Evolutionary conservation across 2,888 invertebrate species (phyloP), one percentile per base, ranked within the genome.

Genomic region (Phyllotreta striolata): DNA sequence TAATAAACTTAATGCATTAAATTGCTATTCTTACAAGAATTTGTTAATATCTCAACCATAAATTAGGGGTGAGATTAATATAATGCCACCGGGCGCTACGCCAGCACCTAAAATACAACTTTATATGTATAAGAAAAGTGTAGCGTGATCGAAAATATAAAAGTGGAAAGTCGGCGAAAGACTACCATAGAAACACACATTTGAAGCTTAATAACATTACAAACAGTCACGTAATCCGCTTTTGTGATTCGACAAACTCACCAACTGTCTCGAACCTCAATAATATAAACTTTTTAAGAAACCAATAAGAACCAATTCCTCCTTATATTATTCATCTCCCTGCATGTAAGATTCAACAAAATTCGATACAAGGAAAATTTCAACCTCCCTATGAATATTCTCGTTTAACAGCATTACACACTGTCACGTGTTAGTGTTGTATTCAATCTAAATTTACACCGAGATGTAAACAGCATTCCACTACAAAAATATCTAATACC

Each of bases 351-450:
- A n/a, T 24, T 24, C 24, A 24, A 24, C 24, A 24, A 4, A 24
- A n/a, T n/a, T 24, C 24, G 24, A 24, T 24, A 24, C 2, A 24
- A 24, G 24, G 24, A 24, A 24, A 24, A 3, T 24, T 24, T 24
- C 24, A 24, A 24, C 4, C 24, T 24, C 24, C 24, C 24, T 24
- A 24, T 24, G 24, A 24, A 24, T 24, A 24, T 24, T 24, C 24
- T 24, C 24, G 24, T 24, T 24, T 12, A 44, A 44, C 14, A 47
- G 4, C 24, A 14, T 47, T 44, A 8, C 49, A 49, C 49, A 10
- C 35, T 49, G 49, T 24, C 73, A 73, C 73, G 73, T 65, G 66
- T 72, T 72, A 71, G 64, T 66, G 66, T 67, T 72, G 73, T 73
- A 68, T 64, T 73, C 68, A 68, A 69, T 67, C 67, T 62, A 64